phyloP scores from a whole-genome alignment of 2,888 invertebrate genomes.

The Agonopterix alstromeriana region DNA sequence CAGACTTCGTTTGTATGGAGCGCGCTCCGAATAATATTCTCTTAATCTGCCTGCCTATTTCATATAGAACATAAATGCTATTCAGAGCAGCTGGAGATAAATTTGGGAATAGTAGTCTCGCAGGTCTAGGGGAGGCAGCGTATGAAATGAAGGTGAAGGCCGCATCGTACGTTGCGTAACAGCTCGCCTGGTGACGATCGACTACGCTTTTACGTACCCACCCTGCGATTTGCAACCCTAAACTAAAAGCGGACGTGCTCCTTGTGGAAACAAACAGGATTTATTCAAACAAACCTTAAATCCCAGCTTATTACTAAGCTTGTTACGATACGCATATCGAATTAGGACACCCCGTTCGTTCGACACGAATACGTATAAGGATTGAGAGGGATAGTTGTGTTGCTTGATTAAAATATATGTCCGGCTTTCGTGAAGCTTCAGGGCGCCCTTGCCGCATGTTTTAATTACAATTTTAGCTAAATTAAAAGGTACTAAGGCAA shows the following conservation, averaged over 20 bases:
- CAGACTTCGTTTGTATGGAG: too few relatives aligned
- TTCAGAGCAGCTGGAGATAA: conserved; percentile 24
- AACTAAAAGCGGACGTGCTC: not conserved
- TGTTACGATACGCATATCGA: conserved; percentile 5
- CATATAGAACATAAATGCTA: conserved; percentile 14
- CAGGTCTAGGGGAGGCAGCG: conserved; percentile 12
- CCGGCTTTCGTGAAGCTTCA: conserved; percentile 24
- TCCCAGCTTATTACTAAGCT: not conserved
- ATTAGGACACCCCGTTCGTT: conserved; percentile 20
- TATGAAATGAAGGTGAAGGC: conserved; percentile 28
- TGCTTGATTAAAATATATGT: conserved; percentile 39
- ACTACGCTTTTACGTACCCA: conserved; percentile 1
- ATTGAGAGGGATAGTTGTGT: conserved; percentile 25
- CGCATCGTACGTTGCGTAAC: conserved; percentile 36
- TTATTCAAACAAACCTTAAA: not conserved
- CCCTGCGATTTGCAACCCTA: not conserved
- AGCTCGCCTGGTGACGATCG: conserved; percentile 7
- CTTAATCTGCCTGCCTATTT: conserved; percentile 1
- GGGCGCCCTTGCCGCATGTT: conserved; percentile 22
- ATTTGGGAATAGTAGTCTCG: conserved; percentile 15
- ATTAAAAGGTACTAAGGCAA: conserved; percentile 23
- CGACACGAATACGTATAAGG: conserved; percentile 14
- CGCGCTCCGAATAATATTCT: too few relatives aligned
- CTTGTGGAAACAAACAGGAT: not conserved
- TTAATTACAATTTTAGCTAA: conserved; percentile 32